Base-by-base conservation (phyloP, 2,888 invertebrate species). In the Mythimna vitellina region DNA sequence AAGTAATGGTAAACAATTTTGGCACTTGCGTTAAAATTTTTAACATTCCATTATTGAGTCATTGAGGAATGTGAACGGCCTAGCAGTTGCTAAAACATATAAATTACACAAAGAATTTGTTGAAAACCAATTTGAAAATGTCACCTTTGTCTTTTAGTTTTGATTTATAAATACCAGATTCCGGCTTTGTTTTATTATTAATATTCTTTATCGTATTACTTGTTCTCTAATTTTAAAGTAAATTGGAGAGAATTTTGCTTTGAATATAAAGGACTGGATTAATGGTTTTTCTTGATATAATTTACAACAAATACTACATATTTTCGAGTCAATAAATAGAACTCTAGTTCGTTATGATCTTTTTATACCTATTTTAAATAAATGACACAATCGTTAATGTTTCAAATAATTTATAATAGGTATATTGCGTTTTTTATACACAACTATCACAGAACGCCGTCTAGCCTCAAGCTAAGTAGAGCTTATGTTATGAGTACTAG, bases 11-110 rank as follows among this genome's bases (percentile, higher is more conserved):
- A 67, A 67, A 74, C 56, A 65, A 82, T 79, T 86, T 86, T 89
- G 87, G 88, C 87, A 86, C 69, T 65, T 62, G 68, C 62, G 60
- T 74, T 58, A 29, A 86, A 65, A 87, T 82, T 76, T 75, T 82
- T 81, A 7, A 68, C 51, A 89, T 88, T 76, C 82, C 67, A 25
- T 14, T 14, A 17, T 65, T 83, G 78, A 80, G 32, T 83, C 78
- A 82, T 70, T 66, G 42, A 74, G 35, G 56, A 73, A 80, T 71
- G 32, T 65, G 32, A 64, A 57, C 63, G 71, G 78, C 69, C 73
- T 73, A 70, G 57, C 58, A 69, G 70, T 61, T 69, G 60, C 46
- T 65, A 46, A 46, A 80, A 68, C 64, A 51, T 60, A 77, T 72
- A 83, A 82, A 80, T 78, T 65, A 80, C 25, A 56, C 25, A 7